Conservation (phyloP, 2,113 vertebrate genomes). For the Condylura cristata region DNA sequence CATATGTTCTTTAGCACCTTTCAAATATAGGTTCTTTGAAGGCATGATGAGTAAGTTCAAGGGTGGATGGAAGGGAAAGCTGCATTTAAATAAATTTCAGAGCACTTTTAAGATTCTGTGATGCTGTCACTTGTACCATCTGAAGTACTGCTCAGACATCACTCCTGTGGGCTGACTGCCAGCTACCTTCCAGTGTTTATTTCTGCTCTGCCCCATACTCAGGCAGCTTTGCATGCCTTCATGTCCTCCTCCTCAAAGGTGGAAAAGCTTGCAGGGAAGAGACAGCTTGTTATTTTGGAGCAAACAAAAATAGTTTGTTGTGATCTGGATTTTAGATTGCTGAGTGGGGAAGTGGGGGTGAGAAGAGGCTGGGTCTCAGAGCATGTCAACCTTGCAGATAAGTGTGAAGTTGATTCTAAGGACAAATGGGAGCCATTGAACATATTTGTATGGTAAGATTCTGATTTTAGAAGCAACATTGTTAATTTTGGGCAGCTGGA, state of each 20-base stretch:
- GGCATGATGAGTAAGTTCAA: background rate
- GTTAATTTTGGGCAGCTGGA: conserved; percentile 1
- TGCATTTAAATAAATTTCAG: conserved; percentile 36
- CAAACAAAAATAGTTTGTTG: background rate
- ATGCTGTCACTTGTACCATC: background rate
- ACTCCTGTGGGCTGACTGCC: background rate
- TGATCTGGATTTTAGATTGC: background rate
- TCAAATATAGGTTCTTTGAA: conserved; percentile 32
- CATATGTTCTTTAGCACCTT: background rate
- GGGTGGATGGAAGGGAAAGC: background rate
- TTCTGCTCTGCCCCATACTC: background rate
- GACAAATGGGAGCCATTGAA: background rate
- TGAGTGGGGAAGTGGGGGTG: background rate
- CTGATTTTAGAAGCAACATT: background rate
- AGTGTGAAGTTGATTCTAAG: background rate
- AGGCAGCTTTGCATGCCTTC: background rate
- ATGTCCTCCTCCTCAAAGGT: background rate
- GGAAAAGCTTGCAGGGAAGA: background rate
- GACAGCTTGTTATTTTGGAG: background rate
- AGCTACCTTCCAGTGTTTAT: background rate
- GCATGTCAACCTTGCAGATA: background rate
- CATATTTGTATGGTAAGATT: background rate
- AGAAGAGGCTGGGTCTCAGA: background rate
- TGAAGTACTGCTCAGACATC: background rate
- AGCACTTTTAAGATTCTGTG: background rate